phyloP scores from a whole-genome alignment of 1,140 invertebrate genomes.

The Myzus persicae region DNA sequence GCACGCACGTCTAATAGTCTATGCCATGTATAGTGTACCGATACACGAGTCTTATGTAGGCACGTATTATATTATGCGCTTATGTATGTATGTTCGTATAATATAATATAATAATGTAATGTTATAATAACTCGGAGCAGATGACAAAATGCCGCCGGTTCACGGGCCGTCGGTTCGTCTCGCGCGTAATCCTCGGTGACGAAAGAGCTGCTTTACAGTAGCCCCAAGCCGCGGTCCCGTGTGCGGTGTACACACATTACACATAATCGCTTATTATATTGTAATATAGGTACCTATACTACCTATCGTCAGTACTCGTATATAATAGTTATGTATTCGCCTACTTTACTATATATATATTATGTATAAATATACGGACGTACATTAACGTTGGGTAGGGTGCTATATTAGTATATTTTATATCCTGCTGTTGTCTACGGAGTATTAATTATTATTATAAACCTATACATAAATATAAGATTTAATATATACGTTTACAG shows the following conservation, averaged over 20 bases:
- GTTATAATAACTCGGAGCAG: constrained; percentile 16
- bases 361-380: not conserved
- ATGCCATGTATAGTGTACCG: not conserved
- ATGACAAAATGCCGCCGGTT: constrained; percentile 44
- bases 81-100: not conserved
- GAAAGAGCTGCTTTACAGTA: not conserved
- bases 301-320: not conserved
- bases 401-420: not conserved
- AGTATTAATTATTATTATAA: not conserved
- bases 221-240: not conserved
- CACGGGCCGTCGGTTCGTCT: constrained; percentile 56
- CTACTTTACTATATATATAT: not conserved
- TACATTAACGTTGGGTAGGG: too few relatives aligned
- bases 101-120: constrained; percentile 28
- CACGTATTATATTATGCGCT: not conserved
- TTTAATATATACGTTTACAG: not conserved
- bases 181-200: constrained; percentile 45
- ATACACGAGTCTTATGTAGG: not conserved
- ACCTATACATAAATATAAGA: not conserved
- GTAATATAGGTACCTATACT: not conserved
- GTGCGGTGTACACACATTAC: not conserved
- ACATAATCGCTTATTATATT: not conserved
- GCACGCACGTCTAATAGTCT: not conserved
- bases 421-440: not conserved
- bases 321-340: not conserved